Evolutionary conservation across 2,888 invertebrate species (phyloP), one percentile per base, ranked within the genome.

Genomic region (Agonopterix arenella): DNA sequence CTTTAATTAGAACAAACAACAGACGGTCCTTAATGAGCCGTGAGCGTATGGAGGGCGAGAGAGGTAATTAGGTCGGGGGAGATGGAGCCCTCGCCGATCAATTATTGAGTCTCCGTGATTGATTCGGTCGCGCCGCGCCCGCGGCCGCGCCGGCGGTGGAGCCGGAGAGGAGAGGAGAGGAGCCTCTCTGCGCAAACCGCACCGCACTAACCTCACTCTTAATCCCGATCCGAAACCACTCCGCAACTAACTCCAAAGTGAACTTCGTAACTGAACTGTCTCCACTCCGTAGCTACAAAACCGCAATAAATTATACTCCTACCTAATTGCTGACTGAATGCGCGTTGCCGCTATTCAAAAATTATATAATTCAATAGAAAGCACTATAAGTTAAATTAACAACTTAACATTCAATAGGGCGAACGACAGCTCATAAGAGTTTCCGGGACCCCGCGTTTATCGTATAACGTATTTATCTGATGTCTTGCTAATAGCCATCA

Each of bases 1-100:
- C 82, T 85, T 86, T 88, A 88, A 88, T 88, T 88, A 88, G 84
- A 83, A 86, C 85, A 88, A 86, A 86, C 86, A 85, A 80, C 86
- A 84, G 86, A 84, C 83, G 82, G 80, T 76, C 76, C 76, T 84
- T 86, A 86, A 86, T 85, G 86, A 85, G 84, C 80, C 84, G 82
- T 84, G 80, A 78, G 79, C 77, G 79, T 76, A 80, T 78, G 82
- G 80, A 80, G 81, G 79, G 80, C 70, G 80, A 76, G 76, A 76
- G 80, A 76, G 77, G 83, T 83, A 83, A 85, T 85, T 82, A 84
- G 83, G 80, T 68, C 74, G 79, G 73, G 80, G 77, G 76, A 76
- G 74, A 63, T 64, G 68, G 62, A 62, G 67, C 68, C 65, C 66
- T 66, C 69, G 68, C 70, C 73, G 76, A 84, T 84, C 84, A 83